Evolutionary conservation across 2,797 vertebrate species (phyloP).

Genomic region (Gorsachius magnificus): DNA sequence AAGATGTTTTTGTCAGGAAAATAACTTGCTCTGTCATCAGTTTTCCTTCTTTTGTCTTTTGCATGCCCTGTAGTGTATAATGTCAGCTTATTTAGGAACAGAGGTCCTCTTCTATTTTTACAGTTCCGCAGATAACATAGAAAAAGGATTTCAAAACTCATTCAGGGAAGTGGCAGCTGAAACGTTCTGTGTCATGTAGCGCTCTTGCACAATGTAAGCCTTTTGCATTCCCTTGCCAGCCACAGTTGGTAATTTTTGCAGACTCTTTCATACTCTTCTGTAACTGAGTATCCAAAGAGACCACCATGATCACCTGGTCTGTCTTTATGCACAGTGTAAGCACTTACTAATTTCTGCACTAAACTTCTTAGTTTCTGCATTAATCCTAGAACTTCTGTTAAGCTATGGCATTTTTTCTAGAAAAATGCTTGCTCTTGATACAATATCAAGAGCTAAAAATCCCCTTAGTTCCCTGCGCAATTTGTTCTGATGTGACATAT

Average conservation of each 20-base stretch:
- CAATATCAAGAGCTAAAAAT: not conserved
- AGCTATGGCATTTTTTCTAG: not conserved
- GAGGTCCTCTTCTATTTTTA: not conserved
- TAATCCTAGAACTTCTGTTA: not conserved
- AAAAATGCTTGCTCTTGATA: not conserved
- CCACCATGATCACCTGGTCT: not conserved
- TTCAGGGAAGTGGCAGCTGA: slow-evolving; percentile 54
- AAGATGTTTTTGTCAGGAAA: not conserved
- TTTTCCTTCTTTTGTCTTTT: not conserved
- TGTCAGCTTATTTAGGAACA: slow-evolving; percentile 40
- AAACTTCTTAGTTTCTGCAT: not conserved
- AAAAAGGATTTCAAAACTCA: slow-evolving; percentile 62
- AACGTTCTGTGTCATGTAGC: not conserved
- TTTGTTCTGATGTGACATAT: not conserved
- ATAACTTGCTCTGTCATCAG: not conserved
- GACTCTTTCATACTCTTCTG: not conserved
- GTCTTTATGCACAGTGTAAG: not conserved
- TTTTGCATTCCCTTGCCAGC: not conserved
- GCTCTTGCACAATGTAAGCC: not conserved
- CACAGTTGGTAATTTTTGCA: not conserved
- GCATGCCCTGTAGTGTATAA: not conserved
- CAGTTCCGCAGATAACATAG: slow-evolving; percentile 11
- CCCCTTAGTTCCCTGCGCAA: not conserved
- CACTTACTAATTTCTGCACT: not conserved
- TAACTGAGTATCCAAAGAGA: not conserved